These are phyloP conservation scores for Orthonevra nobilis DNA, from an alignment of 2,888 invertebrate genomes.

Conservation along the genomic window DNA sequence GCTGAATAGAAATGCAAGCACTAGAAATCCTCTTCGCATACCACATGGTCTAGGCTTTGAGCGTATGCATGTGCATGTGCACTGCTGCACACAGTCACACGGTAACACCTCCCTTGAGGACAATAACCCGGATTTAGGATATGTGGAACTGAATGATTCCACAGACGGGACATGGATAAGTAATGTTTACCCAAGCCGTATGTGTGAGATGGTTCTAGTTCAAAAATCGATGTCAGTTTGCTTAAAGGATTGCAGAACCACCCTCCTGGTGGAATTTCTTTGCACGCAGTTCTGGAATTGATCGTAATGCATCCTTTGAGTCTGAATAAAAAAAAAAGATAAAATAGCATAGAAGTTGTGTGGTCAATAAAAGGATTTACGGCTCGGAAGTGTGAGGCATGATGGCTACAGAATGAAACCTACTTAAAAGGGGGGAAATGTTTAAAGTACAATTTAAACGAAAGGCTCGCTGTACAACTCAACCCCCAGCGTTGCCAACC, in stretches of 20 bases:
- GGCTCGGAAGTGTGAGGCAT: no score
- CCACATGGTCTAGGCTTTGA: conserved; percentile 1
- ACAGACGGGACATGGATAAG: conserved; percentile 9
- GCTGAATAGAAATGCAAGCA: conserved; percentile 45
- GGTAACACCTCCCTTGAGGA: conserved; percentile 46
- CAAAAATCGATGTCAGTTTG: conserved; percentile 56
- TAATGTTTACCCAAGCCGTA: no score
- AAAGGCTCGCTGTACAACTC: no score
- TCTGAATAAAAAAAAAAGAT: conserved; percentile 1
- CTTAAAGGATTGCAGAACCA: conserved; percentile 45
- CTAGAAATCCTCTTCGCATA: conserved; percentile 3
- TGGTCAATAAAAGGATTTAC: conserved; percentile 53
- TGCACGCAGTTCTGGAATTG: conserved; percentile 34
- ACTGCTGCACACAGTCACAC: conserved; percentile 12
- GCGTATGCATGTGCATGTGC: conserved; percentile 41
- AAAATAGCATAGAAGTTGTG: no score
- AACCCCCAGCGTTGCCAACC: conserved; percentile 5
- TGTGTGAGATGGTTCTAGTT: conserved; percentile 13
- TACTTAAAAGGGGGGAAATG: conserved; percentile 28
- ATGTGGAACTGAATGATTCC: conserved; percentile 27
- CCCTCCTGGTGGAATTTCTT: conserved; percentile 39
- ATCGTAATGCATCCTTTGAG: conserved; percentile 31
- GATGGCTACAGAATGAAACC: no score
- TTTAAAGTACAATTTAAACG: conserved; percentile 32
- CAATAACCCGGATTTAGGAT: conserved; percentile 39